These are phyloP conservation scores for Coluber constrictor DNA, from an alignment of 2,797 vertebrate genomes.

Conservation along the genomic window DNA sequence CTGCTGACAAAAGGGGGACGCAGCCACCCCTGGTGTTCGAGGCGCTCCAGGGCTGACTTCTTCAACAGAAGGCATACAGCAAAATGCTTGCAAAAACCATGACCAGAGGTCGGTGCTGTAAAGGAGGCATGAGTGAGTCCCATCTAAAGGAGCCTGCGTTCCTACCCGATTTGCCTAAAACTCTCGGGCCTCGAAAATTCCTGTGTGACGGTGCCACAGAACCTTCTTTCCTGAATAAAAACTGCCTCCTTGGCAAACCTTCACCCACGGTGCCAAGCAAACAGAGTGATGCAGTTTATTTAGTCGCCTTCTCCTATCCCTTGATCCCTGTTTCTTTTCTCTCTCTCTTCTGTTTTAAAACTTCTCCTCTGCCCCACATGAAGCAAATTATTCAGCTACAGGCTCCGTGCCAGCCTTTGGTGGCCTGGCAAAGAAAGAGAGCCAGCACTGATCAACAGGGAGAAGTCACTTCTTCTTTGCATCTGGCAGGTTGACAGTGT, in stretches of 20 bases:
- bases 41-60: too few species aligned
- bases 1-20: not conserved
- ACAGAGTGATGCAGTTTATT: not conserved
- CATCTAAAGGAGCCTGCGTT: not conserved
- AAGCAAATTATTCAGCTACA: not conserved
- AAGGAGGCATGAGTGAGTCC: not conserved
- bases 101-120: too few species aligned
- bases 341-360: not conserved
- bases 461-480: not conserved
- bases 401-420: not conserved
- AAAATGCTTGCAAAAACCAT: not conserved
- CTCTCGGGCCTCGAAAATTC: not conserved
- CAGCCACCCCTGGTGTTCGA: not conserved
- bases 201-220: not conserved
- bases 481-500: slow-evolving; percentile 74
- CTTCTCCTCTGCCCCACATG: not conserved
- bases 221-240: not conserved
- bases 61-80: not conserved
- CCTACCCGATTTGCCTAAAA: not conserved
- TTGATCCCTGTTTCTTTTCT: not conserved
- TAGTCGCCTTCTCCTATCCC: not conserved
- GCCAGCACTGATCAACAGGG: too few species aligned
- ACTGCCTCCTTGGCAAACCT: not conserved
- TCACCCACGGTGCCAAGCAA: not conserved
- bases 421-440: not conserved